Percentiles rank a stretch among this genome's conserved stretches.
These are phyloP conservation scores for Falco rusticolus DNA, from an alignment of 2,797 vertebrate species.

Conservation along the genomic window DNA sequence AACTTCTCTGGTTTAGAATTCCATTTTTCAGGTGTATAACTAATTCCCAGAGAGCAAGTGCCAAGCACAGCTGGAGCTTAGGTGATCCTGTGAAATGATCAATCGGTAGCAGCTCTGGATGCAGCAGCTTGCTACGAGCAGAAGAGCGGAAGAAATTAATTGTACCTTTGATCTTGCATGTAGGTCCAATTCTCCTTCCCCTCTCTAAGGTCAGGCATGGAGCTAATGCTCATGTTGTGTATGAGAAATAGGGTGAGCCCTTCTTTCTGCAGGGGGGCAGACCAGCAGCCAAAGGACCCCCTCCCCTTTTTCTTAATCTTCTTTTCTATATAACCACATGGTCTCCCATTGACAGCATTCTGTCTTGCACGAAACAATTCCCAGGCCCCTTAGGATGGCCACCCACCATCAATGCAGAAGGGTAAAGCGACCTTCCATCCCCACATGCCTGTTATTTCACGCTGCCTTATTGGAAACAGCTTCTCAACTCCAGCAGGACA, in stretches of 20 bases:
- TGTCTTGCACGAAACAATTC: slow-evolving; percentile 24
- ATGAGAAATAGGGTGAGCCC: background rate
- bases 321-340: background rate
- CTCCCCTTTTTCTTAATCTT: background rate
- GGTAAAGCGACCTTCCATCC: slow-evolving; percentile 38
- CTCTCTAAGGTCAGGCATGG: background rate
- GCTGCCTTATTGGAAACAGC: slow-evolving; percentile 63
- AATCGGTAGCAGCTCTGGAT: background rate
- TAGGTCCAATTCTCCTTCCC: background rate
- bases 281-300: background rate
- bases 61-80: slow-evolving; percentile 45
- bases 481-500: slow-evolving; percentile 20
- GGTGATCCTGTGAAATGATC: background rate
- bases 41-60: slow-evolving; percentile 13
- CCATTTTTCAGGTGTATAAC: slow-evolving; percentile 39
- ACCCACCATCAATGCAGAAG: slow-evolving; percentile 48
- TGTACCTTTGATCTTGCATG: background rate
- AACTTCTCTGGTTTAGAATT: background rate
- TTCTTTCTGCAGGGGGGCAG: background rate
- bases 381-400: slow-evolving; percentile 44
- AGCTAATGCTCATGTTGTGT: background rate
- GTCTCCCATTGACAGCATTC: background rate
- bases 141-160: background rate
- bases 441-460: slow-evolving; percentile 52
- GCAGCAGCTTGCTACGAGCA: background rate